phyloP scores from a whole-genome alignment of 2,888 invertebrate species.

The Disparrhopalites patrizii region DNA sequence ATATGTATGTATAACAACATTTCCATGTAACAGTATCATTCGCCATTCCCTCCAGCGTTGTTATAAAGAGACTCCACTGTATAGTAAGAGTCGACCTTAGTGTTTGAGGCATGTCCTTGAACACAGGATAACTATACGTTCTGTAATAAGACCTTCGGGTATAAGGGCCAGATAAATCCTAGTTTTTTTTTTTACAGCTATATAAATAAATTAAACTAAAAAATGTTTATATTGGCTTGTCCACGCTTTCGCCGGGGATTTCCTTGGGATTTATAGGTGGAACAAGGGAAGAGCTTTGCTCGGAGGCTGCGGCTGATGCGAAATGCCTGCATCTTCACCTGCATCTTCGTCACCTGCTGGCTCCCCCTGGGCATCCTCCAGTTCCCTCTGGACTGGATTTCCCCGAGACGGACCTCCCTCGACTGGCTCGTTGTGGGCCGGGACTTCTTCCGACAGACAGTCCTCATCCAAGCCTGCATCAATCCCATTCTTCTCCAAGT shows the following conservation, averaged over 20 bases:
- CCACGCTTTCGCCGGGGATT: conserved; percentile 22
- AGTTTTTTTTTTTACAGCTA: background rate
- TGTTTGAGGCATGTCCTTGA: too few species aligned
- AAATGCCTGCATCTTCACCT: conserved; percentile 40
- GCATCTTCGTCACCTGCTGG: conserved; percentile 35
- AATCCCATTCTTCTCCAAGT: conserved; percentile 39
- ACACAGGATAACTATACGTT: too few species aligned
- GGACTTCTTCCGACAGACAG: conserved; percentile 29
- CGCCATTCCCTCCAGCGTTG: too few species aligned
- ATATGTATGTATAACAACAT: too few species aligned
- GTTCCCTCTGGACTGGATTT: conserved; percentile 35
- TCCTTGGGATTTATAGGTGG: conserved; percentile 18
- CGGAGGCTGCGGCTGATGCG: conserved; percentile 39
- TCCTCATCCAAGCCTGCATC: conserved; percentile 33
- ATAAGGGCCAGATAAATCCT: too few species aligned
- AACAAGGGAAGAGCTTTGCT: conserved; percentile 34
- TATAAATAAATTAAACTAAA: background rate
- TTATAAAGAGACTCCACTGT: too few species aligned
- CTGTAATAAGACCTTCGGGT: too few species aligned
- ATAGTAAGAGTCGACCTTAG: too few species aligned
- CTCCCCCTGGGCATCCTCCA: conserved; percentile 39
- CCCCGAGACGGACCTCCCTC: background rate
- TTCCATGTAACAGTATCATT: too few species aligned
- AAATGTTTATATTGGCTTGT: background rate
- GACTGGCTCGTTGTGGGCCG: background rate